Percentiles rank a stretch among this genome's conserved stretches.
Conservation (phyloP, 2,888 invertebrate species). For the Andrena haemorrhoa region DNA sequence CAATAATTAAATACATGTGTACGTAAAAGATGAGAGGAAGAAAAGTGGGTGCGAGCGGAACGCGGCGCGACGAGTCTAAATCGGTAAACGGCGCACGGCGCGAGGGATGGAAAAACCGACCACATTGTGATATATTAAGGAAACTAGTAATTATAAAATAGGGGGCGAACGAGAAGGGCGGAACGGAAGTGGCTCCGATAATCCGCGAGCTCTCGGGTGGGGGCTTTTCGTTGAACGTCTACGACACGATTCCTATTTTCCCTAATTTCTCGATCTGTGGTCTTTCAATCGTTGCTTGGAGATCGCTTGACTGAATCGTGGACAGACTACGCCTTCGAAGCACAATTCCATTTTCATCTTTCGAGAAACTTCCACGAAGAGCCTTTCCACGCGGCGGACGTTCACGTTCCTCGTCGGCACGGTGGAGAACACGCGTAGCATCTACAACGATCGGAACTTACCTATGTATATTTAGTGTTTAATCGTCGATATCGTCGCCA, state of each 20-base stretch:
- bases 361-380: constrained; percentile 31
- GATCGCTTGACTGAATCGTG: background rate
- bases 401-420: constrained; percentile 50
- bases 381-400: constrained; percentile 33
- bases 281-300: background rate
- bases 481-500: constrained; percentile 74
- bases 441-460: constrained; percentile 80
- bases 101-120: constrained; percentile 68
- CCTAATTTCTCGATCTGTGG: background rate
- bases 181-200: constrained; percentile 10
- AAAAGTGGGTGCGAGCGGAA: constrained; percentile 32
- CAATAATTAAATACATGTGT: constrained; percentile 82
- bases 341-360: constrained; percentile 3
- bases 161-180: background rate
- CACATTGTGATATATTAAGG: constrained; percentile 80
- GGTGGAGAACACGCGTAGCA: constrained; percentile 51
- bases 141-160: constrained; percentile 53
- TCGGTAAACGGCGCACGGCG: constrained; percentile 28
- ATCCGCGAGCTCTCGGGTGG: constrained; percentile 15
- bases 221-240: constrained; percentile 9
- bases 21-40: constrained; percentile 70
- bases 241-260: background rate
- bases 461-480: constrained; percentile 74
- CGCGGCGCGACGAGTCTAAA: constrained; percentile 17
- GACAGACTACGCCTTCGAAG: background rate